Evolutionary conservation across 2,797 vertebrate species (phyloP), one percentile per base, ranked within the genome.

Genomic region (Amniataba percoides): DNA sequence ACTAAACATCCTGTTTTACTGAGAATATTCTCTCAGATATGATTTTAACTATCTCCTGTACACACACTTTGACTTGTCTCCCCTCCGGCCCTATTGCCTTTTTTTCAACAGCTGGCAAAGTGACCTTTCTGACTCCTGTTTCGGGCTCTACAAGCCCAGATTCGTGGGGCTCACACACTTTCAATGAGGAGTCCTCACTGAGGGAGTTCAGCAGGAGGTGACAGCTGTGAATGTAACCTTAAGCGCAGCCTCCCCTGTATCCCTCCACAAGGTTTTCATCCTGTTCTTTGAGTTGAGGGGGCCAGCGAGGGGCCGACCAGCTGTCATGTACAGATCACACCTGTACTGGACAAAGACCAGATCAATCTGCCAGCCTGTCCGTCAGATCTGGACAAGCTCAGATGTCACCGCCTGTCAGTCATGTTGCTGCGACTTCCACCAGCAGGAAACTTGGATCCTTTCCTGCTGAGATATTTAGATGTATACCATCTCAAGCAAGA

Each of bases 181-280:
- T 85, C 80, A 74, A 64, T 77, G 60, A 80, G 77, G 66, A 63
- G 25, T 16, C 40, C 21, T 71, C 48, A 5, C 71, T 56, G 69
- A 46, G 45, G 66, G 74, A 75, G 74, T 86, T 87, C 64, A 86
- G 73, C 77, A 72, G 77, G 72, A 81, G 81, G 80, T 85, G 89
- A 90, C 92, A 93, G 90, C 91, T 93, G 92, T 88, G 78, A 60
- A 64, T 68, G 81, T 88, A 88, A 91, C 91, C 88, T 81, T 69
- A 89, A 88, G 77, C 81, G 69, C 71, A 71, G 53, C 48, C 73
- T 80, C 82, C 64, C 71, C 71, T 74, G 70, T 65, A 69, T 82
- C 87, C 61, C 60, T 66, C 55, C 62, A 60, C 42, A 61, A 79
- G 34, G 58, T 73, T 74, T 65, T 77, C 77, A 63, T 77, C 78